phyloP scores from a whole-genome alignment of 2,888 invertebrate species.

The Galeopsomyia nigrocyanea region DNA sequence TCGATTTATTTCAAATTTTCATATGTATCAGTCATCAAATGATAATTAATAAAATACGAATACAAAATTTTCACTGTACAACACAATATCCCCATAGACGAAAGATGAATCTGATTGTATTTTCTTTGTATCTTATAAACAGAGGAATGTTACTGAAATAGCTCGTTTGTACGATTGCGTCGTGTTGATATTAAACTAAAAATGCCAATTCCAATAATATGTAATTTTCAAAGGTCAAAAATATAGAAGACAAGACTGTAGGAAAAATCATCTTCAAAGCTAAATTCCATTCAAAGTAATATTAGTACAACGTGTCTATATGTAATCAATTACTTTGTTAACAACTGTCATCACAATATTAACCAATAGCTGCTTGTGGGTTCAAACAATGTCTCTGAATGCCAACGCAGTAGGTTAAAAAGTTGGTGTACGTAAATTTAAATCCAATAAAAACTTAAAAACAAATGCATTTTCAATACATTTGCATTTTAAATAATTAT shows the following conservation, averaged over 20 bases:
- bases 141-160: conserved; percentile 46
- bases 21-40: too few species aligned
- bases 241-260: conserved; percentile 39
- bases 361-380: conserved; percentile 41
- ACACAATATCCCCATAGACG: conserved; percentile 34
- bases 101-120: conserved; percentile 39
- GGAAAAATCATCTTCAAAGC: conserved; percentile 38
- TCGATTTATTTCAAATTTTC: too few species aligned
- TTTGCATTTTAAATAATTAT: conserved; percentile 49
- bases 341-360: conserved; percentile 41
- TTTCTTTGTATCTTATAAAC: conserved; percentile 38
- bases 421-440: conserved; percentile 41
- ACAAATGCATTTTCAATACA: conserved; percentile 49
- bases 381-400: conserved; percentile 31
- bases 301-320: conserved; percentile 38
- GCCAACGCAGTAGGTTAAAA: conserved; percentile 43
- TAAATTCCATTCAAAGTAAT: conserved; percentile 40
- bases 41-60: too few species aligned
- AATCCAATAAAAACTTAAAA: conserved; percentile 44
- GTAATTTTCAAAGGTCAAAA: conserved; percentile 38
- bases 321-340: conserved; percentile 44
- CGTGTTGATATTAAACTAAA: conserved; percentile 40
- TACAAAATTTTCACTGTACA: too few species aligned
- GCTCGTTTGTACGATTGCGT: conserved; percentile 40
- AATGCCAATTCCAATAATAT: conserved; percentile 42